These are phyloP conservation scores for Danio aesculapii DNA, from an alignment of 2,797 vertebrate species.

Conservation along the genomic window DNA sequence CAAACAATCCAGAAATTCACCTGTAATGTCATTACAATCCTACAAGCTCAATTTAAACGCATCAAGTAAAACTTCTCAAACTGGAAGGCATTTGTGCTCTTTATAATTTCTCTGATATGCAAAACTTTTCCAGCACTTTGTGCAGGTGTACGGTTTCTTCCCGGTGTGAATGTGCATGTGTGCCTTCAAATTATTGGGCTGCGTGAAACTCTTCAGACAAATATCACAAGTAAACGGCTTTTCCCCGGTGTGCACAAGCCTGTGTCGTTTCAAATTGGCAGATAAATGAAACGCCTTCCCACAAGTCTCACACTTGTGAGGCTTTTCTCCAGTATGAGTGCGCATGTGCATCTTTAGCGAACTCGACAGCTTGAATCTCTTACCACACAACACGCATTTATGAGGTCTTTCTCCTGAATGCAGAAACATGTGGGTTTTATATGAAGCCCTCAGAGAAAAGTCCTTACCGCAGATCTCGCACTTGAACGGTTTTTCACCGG, in stretches of 20 bases:
- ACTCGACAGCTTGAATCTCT: slow-evolving; percentile 61
- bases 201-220: slow-evolving; percentile 79
- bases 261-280: slow-evolving; percentile 78
- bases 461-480: slow-evolving; percentile 78
- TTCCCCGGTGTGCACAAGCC: slow-evolving; percentile 65
- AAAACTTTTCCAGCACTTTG: slow-evolving; percentile 71
- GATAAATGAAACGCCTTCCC: slow-evolving; percentile 77
- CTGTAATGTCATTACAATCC: neutral
- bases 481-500: slow-evolving; percentile 74
- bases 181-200: slow-evolving; percentile 81
- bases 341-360: slow-evolving; percentile 63
- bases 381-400: slow-evolving; percentile 59
- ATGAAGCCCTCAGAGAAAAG: slow-evolving; percentile 79
- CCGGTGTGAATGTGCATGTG: slow-evolving; percentile 82
- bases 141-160: slow-evolving; percentile 76
- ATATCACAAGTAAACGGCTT: slow-evolving; percentile 74
- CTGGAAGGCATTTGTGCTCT: slow-evolving; percentile 62
- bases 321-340: slow-evolving; percentile 80
- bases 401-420: slow-evolving; percentile 71
- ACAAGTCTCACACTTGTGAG: slow-evolving; percentile 79
- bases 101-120: slow-evolving; percentile 66
- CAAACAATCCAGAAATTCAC: neutral
- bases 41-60: neutral
- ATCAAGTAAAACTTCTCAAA: slow-evolving; percentile 21
- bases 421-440: slow-evolving; percentile 78